A percentile compares a stretch with the other conserved stretches of the same genome.
phyloP scores from a whole-genome alignment of 2,888 invertebrate genomes.

The Oegoconia quadripuncta region DNA sequence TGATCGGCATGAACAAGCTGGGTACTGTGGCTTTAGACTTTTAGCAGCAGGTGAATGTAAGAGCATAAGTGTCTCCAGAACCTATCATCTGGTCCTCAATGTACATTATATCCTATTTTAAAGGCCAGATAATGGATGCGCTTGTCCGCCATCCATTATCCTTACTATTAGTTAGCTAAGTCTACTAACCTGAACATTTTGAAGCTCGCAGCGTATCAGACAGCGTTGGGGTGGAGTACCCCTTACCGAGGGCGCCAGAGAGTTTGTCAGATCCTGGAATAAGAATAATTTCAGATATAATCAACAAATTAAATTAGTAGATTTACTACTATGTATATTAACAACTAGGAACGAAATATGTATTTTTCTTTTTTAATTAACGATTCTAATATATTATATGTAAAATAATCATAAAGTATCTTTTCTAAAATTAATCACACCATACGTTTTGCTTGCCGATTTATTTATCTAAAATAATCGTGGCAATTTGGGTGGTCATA shows the following conservation, averaged over 20 bases:
- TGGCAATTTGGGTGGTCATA: slow-evolving; percentile 61
- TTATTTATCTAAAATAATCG: slow-evolving; percentile 63
- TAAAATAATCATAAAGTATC: slow-evolving; percentile 12
- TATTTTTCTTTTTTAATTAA: no score
- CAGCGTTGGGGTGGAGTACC: slow-evolving; percentile 63
- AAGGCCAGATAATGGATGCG: no score
- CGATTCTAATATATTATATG: no score
- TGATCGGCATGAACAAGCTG: no score
- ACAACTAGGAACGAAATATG: neutral
- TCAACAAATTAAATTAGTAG: neutral
- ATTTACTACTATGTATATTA: neutral
- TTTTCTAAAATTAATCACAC: slow-evolving; percentile 28
- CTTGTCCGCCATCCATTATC: no score
- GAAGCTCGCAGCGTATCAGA: slow-evolving; percentile 67
- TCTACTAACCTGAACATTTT: slow-evolving; percentile 68
- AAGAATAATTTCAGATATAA: slow-evolving; percentile 13
- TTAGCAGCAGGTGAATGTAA: no score
- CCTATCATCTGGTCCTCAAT: no score
- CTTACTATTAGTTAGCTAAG: no score
- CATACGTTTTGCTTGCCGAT: slow-evolving; percentile 65
- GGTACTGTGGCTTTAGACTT: no score
- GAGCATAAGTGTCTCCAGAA: no score
- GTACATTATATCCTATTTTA: no score
- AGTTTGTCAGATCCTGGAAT: slow-evolving; percentile 66
- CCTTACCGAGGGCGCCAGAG: slow-evolving; percentile 57